Conservation (phyloP, 2,797 vertebrate species). For the Brachyalestes nurse region DNA sequence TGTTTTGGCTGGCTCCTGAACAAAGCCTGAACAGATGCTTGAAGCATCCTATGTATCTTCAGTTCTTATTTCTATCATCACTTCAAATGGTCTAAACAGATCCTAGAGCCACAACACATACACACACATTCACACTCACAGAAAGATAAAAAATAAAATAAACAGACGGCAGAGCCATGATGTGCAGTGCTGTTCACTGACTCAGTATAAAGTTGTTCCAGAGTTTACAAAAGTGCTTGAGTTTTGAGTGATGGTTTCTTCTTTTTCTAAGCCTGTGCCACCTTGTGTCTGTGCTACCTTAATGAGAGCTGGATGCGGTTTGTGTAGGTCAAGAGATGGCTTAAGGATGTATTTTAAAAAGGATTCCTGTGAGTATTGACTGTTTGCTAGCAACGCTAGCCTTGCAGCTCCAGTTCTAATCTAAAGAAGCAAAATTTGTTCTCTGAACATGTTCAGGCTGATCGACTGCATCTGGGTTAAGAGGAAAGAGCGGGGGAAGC, state of each 20-base stretch:
- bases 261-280: neutral
- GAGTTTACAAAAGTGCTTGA: neutral
- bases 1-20: conserved; percentile 59
- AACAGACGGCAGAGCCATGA: conserved; percentile 44
- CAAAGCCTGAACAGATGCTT: conserved; percentile 62
- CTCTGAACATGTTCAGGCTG: no score
- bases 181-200: neutral
- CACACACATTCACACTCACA: conserved; percentile 23
- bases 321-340: no score
- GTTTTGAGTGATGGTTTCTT: neutral
- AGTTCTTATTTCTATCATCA: conserved; percentile 55
- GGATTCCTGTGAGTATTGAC: no score
- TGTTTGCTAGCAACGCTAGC: no score
- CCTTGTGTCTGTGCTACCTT: no score
- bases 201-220: neutral
- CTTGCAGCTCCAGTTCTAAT: no score
- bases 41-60: conserved; percentile 56
- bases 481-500: no score
- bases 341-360: no score
- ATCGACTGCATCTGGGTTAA: no score
- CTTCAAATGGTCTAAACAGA: conserved; percentile 50
- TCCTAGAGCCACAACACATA: conserved; percentile 37
- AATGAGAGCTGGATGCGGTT: no score
- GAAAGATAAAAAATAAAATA: conserved; percentile 5
- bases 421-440: no score